Conservation (phyloP, 2,113 vertebrate species). For the Tretioscincus oriximinensis region DNA sequence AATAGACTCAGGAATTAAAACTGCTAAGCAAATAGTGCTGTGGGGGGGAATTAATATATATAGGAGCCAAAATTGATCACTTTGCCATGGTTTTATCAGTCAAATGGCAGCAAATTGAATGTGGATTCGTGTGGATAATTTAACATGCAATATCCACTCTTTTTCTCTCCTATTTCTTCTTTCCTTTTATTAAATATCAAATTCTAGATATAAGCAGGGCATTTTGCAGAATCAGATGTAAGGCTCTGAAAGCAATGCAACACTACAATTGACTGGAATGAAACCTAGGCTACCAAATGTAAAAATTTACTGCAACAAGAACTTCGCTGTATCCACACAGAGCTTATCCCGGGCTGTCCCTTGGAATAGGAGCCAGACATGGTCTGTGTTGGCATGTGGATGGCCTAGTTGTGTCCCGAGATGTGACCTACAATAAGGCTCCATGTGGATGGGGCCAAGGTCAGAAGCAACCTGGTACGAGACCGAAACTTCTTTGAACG, state of each 20-base stretch:
- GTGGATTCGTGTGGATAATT: background rate
- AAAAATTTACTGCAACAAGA: too few relatives aligned
- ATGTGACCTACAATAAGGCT: too few relatives aligned
- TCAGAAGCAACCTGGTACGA: background rate
- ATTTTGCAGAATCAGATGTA: background rate
- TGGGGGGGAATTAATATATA: background rate
- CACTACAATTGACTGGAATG: too few relatives aligned
- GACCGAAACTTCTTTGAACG: too few relatives aligned
- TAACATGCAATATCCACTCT: background rate
- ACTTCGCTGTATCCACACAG: too few relatives aligned
- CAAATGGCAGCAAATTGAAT: rapidly evolving
- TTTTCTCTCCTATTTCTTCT: too few relatives aligned
- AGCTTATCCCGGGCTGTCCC: too few relatives aligned
- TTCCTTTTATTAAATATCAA: background rate
- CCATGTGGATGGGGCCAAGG: background rate
- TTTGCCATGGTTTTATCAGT: background rate
- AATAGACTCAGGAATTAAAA: constrained; percentile 4
- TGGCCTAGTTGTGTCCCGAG: too few relatives aligned
- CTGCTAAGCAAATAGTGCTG: constrained; percentile 23
- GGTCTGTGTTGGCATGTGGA: too few relatives aligned
- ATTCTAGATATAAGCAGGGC: background rate
- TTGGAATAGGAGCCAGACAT: too few relatives aligned
- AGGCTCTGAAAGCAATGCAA: background rate
- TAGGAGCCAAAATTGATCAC: rapidly evolving
- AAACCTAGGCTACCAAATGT: too few relatives aligned